phyloP scores from a whole-genome alignment of 1,140 invertebrate species.

The Papilio helenus region DNA sequence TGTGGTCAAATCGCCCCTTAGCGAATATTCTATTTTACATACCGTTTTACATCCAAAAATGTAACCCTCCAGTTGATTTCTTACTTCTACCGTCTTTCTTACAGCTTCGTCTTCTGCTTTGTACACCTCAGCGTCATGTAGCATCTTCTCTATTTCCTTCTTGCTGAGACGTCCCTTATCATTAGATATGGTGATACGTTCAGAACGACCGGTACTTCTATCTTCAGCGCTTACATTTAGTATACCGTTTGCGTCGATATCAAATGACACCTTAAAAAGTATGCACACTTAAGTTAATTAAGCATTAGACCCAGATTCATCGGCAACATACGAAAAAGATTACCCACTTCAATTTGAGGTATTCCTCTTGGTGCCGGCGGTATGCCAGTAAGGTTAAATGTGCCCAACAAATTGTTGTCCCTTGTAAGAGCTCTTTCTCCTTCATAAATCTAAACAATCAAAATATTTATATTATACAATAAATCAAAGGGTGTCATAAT shows the following conservation, averaged over 20 bases:
- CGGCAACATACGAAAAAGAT: not conserved
- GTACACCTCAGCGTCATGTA: constrained; percentile 90
- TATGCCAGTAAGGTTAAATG: constrained; percentile 90
- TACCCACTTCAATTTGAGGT: constrained; percentile 85
- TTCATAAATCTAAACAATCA: constrained; percentile 86
- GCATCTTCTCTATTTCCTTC: constrained; percentile 96
- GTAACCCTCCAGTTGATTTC: constrained; percentile 93
- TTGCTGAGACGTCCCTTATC: constrained; percentile 96
- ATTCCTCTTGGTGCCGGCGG: constrained; percentile 86
- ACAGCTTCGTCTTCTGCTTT: constrained; percentile 87
- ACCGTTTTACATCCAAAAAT: constrained; percentile 91
- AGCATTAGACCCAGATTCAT: no score
- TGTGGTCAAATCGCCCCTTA: not conserved
- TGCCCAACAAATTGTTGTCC: constrained; percentile 92
- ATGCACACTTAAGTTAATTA: not conserved
- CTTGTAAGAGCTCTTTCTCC: constrained; percentile 92
- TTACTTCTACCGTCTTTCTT: constrained; percentile 86
- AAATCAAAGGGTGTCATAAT: not conserved
- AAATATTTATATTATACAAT: not conserved
- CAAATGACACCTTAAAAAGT: constrained; percentile 85
- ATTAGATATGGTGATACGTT: constrained; percentile 94
- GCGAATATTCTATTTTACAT: constrained; percentile 38
- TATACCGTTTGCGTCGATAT: constrained; percentile 92
- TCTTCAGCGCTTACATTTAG: constrained; percentile 92
- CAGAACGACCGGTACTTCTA: constrained; percentile 88